phyloP scores from a whole-genome alignment of 2,113 vertebrate species.

The Scolopax mira region DNA sequence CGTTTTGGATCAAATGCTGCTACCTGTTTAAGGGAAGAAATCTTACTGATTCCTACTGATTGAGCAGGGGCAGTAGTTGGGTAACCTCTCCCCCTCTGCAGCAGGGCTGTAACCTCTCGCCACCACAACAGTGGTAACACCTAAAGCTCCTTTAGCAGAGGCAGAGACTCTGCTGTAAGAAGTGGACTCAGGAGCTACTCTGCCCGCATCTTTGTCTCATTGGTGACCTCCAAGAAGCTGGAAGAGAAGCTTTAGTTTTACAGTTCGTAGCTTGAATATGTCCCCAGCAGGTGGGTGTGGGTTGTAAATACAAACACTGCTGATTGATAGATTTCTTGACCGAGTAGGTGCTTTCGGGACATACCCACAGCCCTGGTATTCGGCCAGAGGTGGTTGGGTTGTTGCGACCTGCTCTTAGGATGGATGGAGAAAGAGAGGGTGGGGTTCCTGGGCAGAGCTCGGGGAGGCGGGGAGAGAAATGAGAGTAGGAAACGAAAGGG shows the following conservation, averaged over 20 bases:
- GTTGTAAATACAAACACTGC: too few species aligned
- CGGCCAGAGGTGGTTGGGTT: background rate
- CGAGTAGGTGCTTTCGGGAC: background rate
- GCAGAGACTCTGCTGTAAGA: background rate
- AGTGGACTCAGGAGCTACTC: fast-evolving
- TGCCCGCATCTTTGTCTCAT: fast-evolving
- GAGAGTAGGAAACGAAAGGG: background rate
- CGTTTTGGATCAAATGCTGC: background rate
- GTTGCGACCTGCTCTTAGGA: background rate
- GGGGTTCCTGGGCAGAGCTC: background rate
- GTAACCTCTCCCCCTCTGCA: background rate
- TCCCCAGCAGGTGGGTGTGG: too few species aligned
- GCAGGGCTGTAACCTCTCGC: too few species aligned
- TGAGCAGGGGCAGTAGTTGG: background rate
- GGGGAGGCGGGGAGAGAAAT: background rate
- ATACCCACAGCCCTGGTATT: background rate
- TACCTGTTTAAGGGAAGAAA: background rate
- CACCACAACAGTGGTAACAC: background rate
- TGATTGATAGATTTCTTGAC: too few species aligned
- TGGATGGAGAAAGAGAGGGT: background rate
- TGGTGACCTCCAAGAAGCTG: background rate
- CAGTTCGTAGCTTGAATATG: too few species aligned
- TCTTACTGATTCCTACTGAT: background rate
- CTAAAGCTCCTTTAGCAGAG: background rate
- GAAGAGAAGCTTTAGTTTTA: too few species aligned